Evolutionary conservation across 2,797 vertebrate genomes (phyloP).

Genomic region (Euthynnus affinis): DNA sequence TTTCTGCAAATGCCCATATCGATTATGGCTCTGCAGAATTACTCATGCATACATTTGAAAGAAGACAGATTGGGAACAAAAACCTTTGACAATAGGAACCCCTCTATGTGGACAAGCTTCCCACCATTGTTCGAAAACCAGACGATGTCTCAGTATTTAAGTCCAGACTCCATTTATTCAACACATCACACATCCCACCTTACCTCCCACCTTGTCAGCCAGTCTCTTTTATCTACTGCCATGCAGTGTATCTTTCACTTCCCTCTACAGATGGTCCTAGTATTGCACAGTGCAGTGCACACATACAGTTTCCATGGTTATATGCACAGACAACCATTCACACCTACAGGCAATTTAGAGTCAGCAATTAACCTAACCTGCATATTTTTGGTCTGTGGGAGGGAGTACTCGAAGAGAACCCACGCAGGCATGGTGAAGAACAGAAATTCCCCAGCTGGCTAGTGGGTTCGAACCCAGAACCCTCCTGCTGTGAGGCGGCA

Average conservation of each 20-base stretch:
- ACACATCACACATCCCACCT: conserved; percentile 64
- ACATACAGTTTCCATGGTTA: conserved; percentile 65
- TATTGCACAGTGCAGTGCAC: conserved; percentile 44
- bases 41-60: conserved; percentile 23
- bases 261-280: conserved; percentile 60
- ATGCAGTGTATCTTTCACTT: conserved; percentile 62
- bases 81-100: conserved; percentile 48
- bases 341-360: no score
- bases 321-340: no score
- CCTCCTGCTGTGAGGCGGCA: no score
- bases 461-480: no score
- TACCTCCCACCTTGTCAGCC: conserved; percentile 76
- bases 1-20: conserved; percentile 52
- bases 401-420: no score
- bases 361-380: no score
- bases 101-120: conserved; percentile 46
- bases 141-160: conserved; percentile 66
- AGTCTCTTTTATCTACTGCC: conserved; percentile 73
- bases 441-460: no score
- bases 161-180: conserved; percentile 73
- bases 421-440: no score
- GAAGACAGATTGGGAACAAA: conserved; percentile 43
- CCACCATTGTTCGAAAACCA: conserved; percentile 47
- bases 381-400: no score
- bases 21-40: conserved; percentile 58